phyloP scores from a whole-genome alignment of 2,113 vertebrate genomes.

The Pteropus alecto region DNA sequence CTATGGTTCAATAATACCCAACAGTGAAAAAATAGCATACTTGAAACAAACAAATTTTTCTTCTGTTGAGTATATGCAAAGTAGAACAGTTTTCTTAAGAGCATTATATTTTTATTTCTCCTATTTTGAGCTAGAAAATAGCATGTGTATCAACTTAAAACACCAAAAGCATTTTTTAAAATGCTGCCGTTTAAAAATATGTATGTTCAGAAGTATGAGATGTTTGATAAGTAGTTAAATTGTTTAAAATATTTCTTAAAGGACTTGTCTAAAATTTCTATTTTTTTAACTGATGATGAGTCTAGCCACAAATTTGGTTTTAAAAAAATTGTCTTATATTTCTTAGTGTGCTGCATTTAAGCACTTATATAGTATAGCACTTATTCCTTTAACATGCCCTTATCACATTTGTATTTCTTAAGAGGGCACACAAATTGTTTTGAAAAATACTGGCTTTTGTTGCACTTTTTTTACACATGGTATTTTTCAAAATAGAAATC shows the following conservation, averaged over 20 bases:
- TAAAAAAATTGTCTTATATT: not conserved
- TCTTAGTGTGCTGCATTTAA: not conserved
- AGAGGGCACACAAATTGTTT: not conserved
- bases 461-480: not conserved
- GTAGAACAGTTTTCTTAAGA: not conserved
- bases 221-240: not conserved
- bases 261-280: not conserved
- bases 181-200: not conserved
- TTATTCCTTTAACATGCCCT: not conserved
- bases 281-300: not conserved
- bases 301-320: not conserved
- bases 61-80: not conserved
- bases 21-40: not conserved
- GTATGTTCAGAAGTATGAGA: not conserved
- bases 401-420: not conserved
- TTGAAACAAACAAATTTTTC: slow-evolving; percentile 7
- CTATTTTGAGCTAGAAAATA: not conserved
- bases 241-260: slow-evolving; percentile 20
- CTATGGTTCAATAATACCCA: not conserved
- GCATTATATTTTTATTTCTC: slow-evolving; percentile 3
- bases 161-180: not conserved
- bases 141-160: not conserved
- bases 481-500: not conserved
- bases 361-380: not conserved
- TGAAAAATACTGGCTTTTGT: not conserved